Conservation (phyloP, 2,113 vertebrate species). For the Siniperca knerii region DNA sequence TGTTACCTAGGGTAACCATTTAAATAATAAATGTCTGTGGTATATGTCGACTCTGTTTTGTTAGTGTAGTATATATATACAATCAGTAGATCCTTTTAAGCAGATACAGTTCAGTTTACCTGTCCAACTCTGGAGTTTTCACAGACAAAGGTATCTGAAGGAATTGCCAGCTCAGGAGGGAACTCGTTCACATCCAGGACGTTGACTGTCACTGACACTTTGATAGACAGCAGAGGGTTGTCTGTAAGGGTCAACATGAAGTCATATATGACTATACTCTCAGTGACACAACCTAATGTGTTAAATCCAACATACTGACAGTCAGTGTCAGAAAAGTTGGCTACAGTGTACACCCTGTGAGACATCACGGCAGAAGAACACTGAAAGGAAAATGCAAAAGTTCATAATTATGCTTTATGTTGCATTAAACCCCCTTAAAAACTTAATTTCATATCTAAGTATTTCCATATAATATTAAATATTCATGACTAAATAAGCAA, state of each 20-base stretch:
- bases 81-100: neutral
- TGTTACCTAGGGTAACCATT: neutral
- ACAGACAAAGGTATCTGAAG: slow-evolving; percentile 91
- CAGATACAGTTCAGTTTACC: slow-evolving; percentile 78
- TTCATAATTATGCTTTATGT: neutral
- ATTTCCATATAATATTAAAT: no score
- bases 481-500: no score
- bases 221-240: slow-evolving; percentile 89
- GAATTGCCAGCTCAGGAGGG: slow-evolving; percentile 90
- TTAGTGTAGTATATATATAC: no score
- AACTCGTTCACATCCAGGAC: slow-evolving; percentile 96
- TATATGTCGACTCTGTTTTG: neutral
- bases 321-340: neutral
- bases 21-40: neutral
- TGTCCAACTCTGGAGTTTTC: slow-evolving; percentile 92
- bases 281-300: neutral
- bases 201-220: slow-evolving; percentile 89
- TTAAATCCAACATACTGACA: neutral
- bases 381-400: neutral
- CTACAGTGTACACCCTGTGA: neutral
- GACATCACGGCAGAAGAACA: no score
- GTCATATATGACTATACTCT: neutral
- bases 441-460: no score
- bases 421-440: neutral
- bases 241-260: slow-evolving; percentile 77